A percentile compares a stretch with the other conserved stretches of the same genome.
phyloP scores from a whole-genome alignment of 2,797 vertebrate species.

The Arvicola amphibius region DNA sequence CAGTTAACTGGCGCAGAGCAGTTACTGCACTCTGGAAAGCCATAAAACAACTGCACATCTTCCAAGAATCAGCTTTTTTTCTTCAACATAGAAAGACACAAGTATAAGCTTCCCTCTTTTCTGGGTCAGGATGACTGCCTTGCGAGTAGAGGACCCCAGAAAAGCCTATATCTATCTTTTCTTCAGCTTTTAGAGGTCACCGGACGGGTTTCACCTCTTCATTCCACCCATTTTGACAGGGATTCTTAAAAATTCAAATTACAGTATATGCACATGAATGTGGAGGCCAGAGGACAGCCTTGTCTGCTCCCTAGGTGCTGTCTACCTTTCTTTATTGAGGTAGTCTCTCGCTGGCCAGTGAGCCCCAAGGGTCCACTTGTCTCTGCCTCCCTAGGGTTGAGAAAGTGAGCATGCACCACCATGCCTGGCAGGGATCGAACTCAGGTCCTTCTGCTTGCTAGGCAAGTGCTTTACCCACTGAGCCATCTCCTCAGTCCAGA shows the following conservation, averaged over 20 bases:
- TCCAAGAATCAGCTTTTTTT: background rate
- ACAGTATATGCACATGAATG: background rate
- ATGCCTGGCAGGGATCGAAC: background rate
- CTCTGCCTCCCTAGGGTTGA: background rate
- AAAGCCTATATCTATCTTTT: background rate
- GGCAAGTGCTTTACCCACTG: background rate
- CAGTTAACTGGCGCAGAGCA: background rate
- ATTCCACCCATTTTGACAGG: background rate
- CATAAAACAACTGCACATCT: background rate
- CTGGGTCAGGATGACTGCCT: background rate
- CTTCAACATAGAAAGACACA: background rate
- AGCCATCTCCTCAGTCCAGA: background rate
- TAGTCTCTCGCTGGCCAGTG: background rate
- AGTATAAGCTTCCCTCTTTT: background rate
- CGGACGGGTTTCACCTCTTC: background rate
- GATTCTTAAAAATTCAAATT: too few species aligned
- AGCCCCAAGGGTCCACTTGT: background rate
- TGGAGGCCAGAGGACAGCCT: background rate
- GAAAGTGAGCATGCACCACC: background rate
- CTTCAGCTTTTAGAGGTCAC: background rate
- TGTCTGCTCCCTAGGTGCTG: background rate
- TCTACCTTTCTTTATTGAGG: background rate
- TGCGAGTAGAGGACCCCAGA: background rate
- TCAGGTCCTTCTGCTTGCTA: background rate
- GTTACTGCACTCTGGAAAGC: background rate